phyloP scores from a whole-genome alignment of 1,140 invertebrate genomes.

The Luehdorfia chinensis region DNA sequence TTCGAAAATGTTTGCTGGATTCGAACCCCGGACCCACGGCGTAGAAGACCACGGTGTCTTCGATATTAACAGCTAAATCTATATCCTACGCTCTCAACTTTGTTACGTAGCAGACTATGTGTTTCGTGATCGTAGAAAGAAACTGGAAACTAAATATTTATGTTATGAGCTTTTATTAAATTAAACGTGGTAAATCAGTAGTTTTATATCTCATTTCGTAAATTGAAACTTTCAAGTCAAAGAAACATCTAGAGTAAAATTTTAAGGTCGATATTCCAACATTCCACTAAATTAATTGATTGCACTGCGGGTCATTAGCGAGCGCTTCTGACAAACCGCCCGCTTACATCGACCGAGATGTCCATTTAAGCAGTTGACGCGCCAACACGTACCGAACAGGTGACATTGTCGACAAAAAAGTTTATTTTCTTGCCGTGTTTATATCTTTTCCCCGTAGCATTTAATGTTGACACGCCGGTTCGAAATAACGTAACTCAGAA shows the following conservation, averaged over 20 bases:
- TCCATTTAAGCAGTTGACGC: conserved; percentile 41
- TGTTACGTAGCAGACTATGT: too few relatives aligned
- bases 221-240: too few relatives aligned
- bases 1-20: too few relatives aligned
- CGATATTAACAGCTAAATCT: too few relatives aligned
- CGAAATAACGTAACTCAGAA: conserved; percentile 21
- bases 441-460: conserved; percentile 28
- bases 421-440: conserved; percentile 31
- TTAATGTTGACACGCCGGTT: conserved; percentile 26
- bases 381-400: conserved; percentile 36
- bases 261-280: conserved; percentile 1
- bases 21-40: too few relatives aligned
- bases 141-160: too few relatives aligned
- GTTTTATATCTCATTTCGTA: too few relatives aligned
- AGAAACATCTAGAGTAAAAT: conserved; percentile 5
- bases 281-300: conserved; percentile 19
- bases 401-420: conserved; percentile 36
- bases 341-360: conserved; percentile 26
- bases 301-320: conserved; percentile 26
- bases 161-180: too few relatives aligned
- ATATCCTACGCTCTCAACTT: too few relatives aligned
- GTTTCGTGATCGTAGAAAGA: too few relatives aligned
- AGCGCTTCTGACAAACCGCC: conserved; percentile 33
- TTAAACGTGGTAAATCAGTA: too few relatives aligned
- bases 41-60: too few relatives aligned